These are phyloP conservation scores for Micrastur ruficollis DNA, from an alignment of 2,797 vertebrate genomes.

Conservation along the genomic window DNA sequence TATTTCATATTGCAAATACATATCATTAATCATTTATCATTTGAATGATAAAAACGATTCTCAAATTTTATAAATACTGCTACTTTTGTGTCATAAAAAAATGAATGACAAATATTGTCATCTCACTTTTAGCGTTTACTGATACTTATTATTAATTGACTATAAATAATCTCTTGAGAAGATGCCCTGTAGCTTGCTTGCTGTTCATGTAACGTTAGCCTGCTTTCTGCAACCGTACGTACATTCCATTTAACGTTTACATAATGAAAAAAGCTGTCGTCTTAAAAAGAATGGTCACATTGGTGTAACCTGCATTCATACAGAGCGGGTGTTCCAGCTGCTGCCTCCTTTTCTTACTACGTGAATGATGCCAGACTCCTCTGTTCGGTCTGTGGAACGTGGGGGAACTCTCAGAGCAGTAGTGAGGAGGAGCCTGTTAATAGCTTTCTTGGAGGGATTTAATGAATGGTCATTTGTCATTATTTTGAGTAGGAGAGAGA, in stretches of 20 bases:
- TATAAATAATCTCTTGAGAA: neutral
- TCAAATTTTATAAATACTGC: neutral
- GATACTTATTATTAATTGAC: neutral
- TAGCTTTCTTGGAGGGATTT: neutral
- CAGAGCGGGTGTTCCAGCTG: neutral
- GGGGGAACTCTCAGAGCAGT: neutral
- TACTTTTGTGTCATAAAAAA: neutral
- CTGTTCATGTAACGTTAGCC: neutral
- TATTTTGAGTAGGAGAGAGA: neutral
- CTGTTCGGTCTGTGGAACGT: rapidly evolving
- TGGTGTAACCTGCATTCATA: rapidly evolving
- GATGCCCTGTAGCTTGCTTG: neutral
- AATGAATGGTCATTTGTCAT: neutral
- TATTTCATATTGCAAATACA: neutral
- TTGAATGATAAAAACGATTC: neutral
- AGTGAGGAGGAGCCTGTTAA: neutral
- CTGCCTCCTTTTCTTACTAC: neutral
- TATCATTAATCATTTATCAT: neutral
- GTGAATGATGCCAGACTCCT: neutral
- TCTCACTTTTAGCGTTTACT: neutral
- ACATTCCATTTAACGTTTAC: neutral
- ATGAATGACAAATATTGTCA: neutral
- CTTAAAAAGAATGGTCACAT: neutral
- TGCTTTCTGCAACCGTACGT: neutral
- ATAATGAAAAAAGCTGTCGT: neutral